Base-by-base conservation (phyloP, 2,797 vertebrate genomes). In the Sitta carolinensis region DNA sequence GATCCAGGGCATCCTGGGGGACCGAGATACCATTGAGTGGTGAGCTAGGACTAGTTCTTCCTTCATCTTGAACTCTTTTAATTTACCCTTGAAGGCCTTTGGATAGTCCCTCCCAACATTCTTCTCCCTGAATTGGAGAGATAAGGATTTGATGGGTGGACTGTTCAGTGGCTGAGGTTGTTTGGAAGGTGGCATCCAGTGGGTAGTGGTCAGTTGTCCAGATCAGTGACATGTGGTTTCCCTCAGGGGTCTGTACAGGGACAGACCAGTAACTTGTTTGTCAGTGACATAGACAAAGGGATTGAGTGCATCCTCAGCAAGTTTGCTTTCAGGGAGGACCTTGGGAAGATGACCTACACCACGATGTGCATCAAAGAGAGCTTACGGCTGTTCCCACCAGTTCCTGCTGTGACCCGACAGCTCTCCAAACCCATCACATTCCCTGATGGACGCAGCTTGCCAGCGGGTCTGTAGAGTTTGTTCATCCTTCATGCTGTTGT, bases 341-440 rank as follows among this genome's bases (percentile, higher is more conserved):
- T 99, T 10, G 97, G 69, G 94, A 98, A 98, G 97, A 98, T 99
- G 92, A 96, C 98, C 5, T 99, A 99, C 92, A 99, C 98, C 54
- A 99, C 98, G 2, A 99, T 99, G 99, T 99, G 99, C 92, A 98
- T 99, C 92, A 99, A 99, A 92, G 99, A 99, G 94, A 98, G 97
- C 8, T 94, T 99, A 34, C 98, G 99, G 11, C 93, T 99, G 40
- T 98, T 98, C 91, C 98, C 99, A 9, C 98, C 99, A 0, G 97
- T 98, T 16, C 97, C 98, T 15, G 62, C 61, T 5, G 95, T 98
- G 5, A 88, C 97, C 87, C 97, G 99, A 73, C 80, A 92, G 58
- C 95, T 97, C 76, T 97, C 97, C 87, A 98, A 99, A 94, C 98
- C 98, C 7, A 47, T 99, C 50, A 99, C 98, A 1, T 99, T 99